Base-by-base conservation (phyloP, 2,888 invertebrate genomes). In the Drosophila mimetica region DNA sequence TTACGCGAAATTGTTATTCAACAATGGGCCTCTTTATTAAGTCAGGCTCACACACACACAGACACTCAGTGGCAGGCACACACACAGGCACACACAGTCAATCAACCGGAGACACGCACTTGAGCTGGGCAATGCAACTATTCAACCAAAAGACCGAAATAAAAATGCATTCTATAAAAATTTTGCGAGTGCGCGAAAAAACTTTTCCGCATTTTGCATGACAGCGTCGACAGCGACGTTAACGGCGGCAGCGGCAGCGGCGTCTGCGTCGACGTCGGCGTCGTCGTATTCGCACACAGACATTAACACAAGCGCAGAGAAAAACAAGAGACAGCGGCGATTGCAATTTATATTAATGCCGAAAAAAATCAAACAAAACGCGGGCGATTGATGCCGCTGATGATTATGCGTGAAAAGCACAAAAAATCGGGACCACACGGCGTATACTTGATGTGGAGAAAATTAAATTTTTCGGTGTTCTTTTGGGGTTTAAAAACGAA, bases 141-240 rank as follows among this genome's bases (percentile, higher is more conserved):
- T 83, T 87, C 83, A 87, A 83, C 88, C 86, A 83, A 83, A 83
- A 83, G 88, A 85, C 88, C 88, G 83, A 87, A 87, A 83, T 83
- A 83, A 83, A 87, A 84, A 84, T 84, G 88, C 83, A 86, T 86
- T 88, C 83, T 85, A 83, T 84, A 83, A 88, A 84, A 88, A 82
- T 88, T 83, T 85, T 79, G 88, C 86, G 86, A 88, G 86, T 88
- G 83, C 86, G 76, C 83, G 88, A 86, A 84, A 84, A 79, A 83
- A 86, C 72, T 83, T 86, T 84, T 88, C 88, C 88, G 88, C 83
- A 83, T 84, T 88, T 86, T 77, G 83, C 86, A 88, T 83, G 88
- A 80, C 79, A 69, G 77, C 85, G 76, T 60, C 67, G 77, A 65
- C 82, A 47, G 65, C 71, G 77, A 64, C 76, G 34, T 59, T 44